Percentiles rank a stretch among this genome's conserved stretches.
phyloP scores from a whole-genome alignment of 2,888 invertebrate species.

The Gastracanthus pulcherrimus region DNA sequence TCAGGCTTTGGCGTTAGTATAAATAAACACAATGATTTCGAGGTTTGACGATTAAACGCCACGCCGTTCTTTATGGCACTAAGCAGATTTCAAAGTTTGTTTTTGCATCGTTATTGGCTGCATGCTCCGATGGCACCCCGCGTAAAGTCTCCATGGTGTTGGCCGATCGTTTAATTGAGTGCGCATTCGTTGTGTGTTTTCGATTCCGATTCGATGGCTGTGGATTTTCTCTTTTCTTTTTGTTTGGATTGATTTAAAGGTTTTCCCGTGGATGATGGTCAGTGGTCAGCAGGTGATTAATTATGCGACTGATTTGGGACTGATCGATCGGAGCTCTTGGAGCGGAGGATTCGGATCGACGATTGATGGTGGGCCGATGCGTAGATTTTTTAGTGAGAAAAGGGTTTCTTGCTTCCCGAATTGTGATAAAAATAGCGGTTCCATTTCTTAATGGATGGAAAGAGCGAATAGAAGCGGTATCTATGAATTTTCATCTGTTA shows the following conservation, averaged over 20 bases:
- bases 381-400: background rate
- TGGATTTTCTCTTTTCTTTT: background rate
- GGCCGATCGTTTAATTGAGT: background rate
- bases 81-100: background rate
- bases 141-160: too few relatives aligned
- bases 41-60: conserved; percentile 6
- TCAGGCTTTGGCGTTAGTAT: background rate
- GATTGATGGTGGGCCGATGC: background rate
- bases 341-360: background rate
- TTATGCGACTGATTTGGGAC: background rate
- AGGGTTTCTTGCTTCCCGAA: background rate
- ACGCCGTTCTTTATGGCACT: background rate
- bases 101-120: too few relatives aligned
- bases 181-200: background rate
- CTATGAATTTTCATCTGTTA: too few relatives aligned
- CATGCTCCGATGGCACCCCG: too few relatives aligned
- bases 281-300: background rate
- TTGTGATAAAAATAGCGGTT: background rate
- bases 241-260: background rate
- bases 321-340: background rate
- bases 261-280: background rate
- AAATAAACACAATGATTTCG: conserved; percentile 25
- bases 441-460: background rate
- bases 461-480: too few relatives aligned
- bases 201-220: too few relatives aligned